A percentile compares a stretch with the other conserved stretches of the same genome.
Evolutionary conservation across 92 coral and sea anemone species (phyloP).

Genomic region (Epizoanthus fatuus): DNA sequence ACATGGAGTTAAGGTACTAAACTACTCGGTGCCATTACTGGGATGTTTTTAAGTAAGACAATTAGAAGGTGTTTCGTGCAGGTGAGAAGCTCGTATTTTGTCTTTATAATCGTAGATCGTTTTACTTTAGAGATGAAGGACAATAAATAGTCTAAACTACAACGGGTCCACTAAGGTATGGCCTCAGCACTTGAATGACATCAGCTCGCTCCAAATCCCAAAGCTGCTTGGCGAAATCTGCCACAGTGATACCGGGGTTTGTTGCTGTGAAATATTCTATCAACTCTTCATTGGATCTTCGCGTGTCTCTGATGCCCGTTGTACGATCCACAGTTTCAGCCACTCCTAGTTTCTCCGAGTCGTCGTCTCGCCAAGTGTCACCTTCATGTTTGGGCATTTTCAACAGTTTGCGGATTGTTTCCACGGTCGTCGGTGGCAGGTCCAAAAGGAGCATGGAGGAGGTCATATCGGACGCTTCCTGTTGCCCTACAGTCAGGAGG

Average conservation of each 20-base stretch:
- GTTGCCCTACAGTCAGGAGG: not conserved
- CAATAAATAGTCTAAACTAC: not conserved
- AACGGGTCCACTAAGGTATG: not conserved
- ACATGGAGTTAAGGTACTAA: too few relatives aligned
- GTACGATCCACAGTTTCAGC: slow-evolving; percentile 1
- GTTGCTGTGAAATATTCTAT: not conserved
- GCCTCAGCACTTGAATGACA: not conserved
- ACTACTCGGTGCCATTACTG: too few relatives aligned
- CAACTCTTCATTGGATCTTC: not conserved
- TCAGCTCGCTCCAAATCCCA: not conserved
- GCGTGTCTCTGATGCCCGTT: not conserved
- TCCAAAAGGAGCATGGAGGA: not conserved
- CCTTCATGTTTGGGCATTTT: not conserved
- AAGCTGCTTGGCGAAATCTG: not conserved
- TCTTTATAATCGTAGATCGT: too few relatives aligned
- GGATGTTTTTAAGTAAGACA: too few relatives aligned
- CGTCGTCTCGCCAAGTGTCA: not conserved
- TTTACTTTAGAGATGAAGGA: too few relatives aligned
- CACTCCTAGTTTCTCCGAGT: not conserved
- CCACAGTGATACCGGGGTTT: not conserved
- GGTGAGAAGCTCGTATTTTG: too few relatives aligned
- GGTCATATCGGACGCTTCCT: not conserved
- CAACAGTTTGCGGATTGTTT: not conserved
- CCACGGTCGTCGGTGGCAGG: not conserved
- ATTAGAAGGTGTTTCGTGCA: too few relatives aligned